These are phyloP conservation scores for Brachylomia viminalis DNA, from an alignment of 2,888 invertebrate species.

Conservation along the genomic window DNA sequence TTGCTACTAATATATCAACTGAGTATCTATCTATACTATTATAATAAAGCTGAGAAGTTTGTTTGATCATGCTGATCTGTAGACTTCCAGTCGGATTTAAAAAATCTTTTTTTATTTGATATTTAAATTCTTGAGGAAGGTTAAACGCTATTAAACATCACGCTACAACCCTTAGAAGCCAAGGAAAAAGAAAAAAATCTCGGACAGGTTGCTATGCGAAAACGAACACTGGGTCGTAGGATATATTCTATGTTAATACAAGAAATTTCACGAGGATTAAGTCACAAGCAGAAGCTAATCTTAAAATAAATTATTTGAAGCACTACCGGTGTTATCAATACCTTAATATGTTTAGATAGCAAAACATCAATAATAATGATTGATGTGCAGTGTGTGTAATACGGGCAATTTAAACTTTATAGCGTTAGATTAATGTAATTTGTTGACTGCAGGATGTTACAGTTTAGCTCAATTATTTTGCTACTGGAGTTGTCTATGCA, in stretches of 20 bases:
- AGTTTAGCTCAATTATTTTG: constrained; percentile 42
- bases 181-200: neutral
- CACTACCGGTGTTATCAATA: constrained; percentile 33
- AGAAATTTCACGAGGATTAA: neutral
- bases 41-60: neutral
- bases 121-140: neutral
- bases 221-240: too few relatives aligned
- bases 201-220: neutral
- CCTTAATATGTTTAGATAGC: constrained; percentile 23
- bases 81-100: neutral
- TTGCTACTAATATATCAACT: constrained; percentile 9
- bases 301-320: constrained; percentile 7
- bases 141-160: neutral
- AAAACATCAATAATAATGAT: constrained; percentile 31
- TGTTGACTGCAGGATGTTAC: constrained; percentile 41
- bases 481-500: neutral
- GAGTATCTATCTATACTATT: too few relatives aligned
- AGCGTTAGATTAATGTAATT: constrained; percentile 9
- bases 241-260: too few relatives aligned
- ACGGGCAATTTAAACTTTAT: constrained; percentile 9
- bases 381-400: constrained; percentile 6
- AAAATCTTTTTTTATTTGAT: neutral
- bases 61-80: neutral
- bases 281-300: neutral
- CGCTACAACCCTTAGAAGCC: neutral